Base-by-base conservation (phyloP, 2,797 vertebrate species). In the Acanthopagrus latus region DNA sequence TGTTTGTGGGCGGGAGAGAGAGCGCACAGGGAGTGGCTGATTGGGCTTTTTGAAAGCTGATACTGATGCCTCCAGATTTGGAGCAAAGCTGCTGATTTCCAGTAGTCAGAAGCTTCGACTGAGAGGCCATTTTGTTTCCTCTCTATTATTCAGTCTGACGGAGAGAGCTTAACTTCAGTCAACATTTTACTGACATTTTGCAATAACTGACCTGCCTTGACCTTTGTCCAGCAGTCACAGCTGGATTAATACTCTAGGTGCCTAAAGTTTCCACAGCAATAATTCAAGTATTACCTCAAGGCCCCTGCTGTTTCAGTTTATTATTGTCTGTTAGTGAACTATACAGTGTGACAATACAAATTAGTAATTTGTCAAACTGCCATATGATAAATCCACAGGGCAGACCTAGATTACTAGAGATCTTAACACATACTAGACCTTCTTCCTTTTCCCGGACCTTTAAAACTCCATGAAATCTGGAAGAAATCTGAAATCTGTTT, bases 1-100 rank as follows among this genome's bases (percentile, higher is more conserved):
- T 71, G 58, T 81, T 83, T 73, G 78, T 83, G 64, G 70, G 81
- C 70, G 85, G 74, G 70, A 69, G 54, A 65, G 55, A 78, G 59
- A 10, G 62, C 7, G 5, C 65, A n/a, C 17, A 25, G 70, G 68
- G 76, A 78, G 72, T 11, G 0, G 57, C 79, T 84, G 79, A 79
- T 73, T 76, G 67, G 64, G 54, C 68, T 74, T 80, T 81, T 82
- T 60, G 72, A 76, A 72, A 72, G 59, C 70, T 25, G 41, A 79
- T 78, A 66, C 76, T 64, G 57, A 74, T 78, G 58, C 60, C 47
- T 79, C 59, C n/a, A 67, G 70, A 70, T 83, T 25, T 67, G 50
- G 56, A 70, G 63, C 2, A 14, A 65, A 83, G 71, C 65, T 64
- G 64, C 52, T 66, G 73, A 81, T 86, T 84, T 76, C 44, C 62